Percentiles rank a stretch among this genome's conserved stretches.
These are phyloP conservation scores for Spatulosminthurus flaviceps DNA, from an alignment of 2,888 invertebrate species.

Conservation along the genomic window DNA sequence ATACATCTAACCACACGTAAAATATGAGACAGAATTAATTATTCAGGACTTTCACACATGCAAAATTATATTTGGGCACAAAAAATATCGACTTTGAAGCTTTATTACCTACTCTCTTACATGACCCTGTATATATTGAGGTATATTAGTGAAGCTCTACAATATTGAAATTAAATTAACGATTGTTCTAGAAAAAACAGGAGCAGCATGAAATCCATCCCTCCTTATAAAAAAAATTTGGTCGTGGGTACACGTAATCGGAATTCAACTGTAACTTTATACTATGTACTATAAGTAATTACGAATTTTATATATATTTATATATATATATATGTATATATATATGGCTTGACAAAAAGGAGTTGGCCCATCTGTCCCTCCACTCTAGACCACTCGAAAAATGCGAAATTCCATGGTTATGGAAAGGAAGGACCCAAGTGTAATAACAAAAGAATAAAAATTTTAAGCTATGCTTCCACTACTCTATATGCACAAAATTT, in stretches of 20 bases:
- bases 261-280: background rate
- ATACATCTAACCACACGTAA: background rate
- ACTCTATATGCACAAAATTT: background rate
- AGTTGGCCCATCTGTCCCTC: conserved; percentile 35
- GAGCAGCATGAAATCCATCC: background rate
- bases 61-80: conserved; percentile 14
- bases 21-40: background rate
- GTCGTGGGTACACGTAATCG: background rate
- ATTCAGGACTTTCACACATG: conserved; percentile 1
- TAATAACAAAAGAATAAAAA: background rate
- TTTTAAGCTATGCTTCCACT: background rate
- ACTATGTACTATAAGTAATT: no score
- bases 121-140: no score
- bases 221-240: no score
- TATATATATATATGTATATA: background rate
- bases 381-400: no score
- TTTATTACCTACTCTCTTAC: background rate
- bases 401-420: conserved; percentile 35
- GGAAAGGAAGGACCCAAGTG: conserved; percentile 32
- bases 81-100: background rate
- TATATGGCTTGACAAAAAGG: conserved; percentile 24
- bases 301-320: no score
- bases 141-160: no score
- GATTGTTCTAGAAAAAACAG: conserved; percentile 5
- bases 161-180: conserved; percentile 1